phyloP scores from a whole-genome alignment of 2,888 invertebrate genomes.

The Ptycholaimellus sp. region DNA sequence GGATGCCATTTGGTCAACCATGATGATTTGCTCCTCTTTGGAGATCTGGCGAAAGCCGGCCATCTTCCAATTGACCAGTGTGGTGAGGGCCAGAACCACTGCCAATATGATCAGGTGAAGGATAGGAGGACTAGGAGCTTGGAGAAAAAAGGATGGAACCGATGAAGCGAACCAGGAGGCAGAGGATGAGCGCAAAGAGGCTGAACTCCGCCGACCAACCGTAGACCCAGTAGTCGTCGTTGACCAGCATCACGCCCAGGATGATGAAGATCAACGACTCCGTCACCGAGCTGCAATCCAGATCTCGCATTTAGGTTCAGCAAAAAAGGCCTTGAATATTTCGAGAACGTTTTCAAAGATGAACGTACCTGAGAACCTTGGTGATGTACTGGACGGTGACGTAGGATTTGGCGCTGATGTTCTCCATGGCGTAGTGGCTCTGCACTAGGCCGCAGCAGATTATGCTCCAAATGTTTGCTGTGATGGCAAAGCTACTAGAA shows the following conservation, averaged over 20 bases:
- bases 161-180: conserved; percentile 13
- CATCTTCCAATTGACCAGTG: too few species aligned
- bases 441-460: conserved; percentile 37
- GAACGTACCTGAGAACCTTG: conserved; percentile 28
- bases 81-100: too few species aligned
- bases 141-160: too few species aligned
- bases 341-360: too few species aligned
- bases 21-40: too few species aligned
- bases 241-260: conserved; percentile 34
- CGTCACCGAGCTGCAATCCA: conserved; percentile 28
- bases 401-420: conserved; percentile 34
- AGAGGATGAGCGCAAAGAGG: conserved; percentile 14
- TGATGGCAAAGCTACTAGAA: too few species aligned
- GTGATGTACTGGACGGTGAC: conserved; percentile 35
- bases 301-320: neutral
- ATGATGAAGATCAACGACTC: conserved; percentile 38
- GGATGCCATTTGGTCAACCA: too few species aligned
- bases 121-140: too few species aligned
- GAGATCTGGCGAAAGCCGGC: too few species aligned
- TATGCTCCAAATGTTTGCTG: too few species aligned
- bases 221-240: conserved; percentile 18
- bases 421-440: conserved; percentile 35
- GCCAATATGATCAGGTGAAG: too few species aligned
- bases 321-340: neutral
- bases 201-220: conserved; percentile 18